Evolutionary conservation across 1,140 invertebrate species (phyloP).

Genomic region (Drosophila subobscura): DNA sequence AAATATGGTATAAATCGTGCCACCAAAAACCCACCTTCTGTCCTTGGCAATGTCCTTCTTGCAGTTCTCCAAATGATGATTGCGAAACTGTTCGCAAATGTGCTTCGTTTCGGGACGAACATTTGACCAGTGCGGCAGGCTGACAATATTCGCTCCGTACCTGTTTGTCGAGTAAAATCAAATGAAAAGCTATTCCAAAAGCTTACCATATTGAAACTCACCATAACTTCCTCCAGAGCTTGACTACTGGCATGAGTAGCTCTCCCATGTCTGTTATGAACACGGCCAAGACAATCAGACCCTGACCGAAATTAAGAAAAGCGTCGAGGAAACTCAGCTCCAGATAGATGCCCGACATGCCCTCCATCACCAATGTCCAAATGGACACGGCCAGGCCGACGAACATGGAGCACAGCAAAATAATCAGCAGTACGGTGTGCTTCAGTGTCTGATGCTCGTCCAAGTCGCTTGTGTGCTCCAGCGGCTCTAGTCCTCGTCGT

Average conservation of each 20-base stretch:
- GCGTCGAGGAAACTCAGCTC: conserved; percentile 96
- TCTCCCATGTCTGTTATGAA: conserved; percentile 93
- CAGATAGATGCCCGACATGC: conserved; percentile 94
- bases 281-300: conserved; percentile 91
- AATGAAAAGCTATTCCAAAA: no score
- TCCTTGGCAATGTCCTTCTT: conserved; percentile 90
- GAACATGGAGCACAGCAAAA: conserved; percentile 93
- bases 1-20: neutral
- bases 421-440: conserved; percentile 93
- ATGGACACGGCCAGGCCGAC: conserved; percentile 93
- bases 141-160: conserved; percentile 89
- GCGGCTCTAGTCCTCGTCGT: conserved; percentile 84
- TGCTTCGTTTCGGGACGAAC: conserved; percentile 90
- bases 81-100: conserved; percentile 94
- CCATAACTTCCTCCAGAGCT: conserved; percentile 86
- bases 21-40: conserved; percentile 82
- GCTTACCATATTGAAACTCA: conserved; percentile 7
- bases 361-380: conserved; percentile 93
- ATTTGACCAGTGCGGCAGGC: conserved; percentile 89
- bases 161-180: conserved; percentile 75
- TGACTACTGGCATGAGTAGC: conserved; percentile 87
- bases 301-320: conserved; percentile 94
- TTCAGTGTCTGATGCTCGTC: conserved; percentile 90
- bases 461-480: conserved; percentile 85
- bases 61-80: conserved; percentile 93